A percentile compares a stretch with the other conserved stretches of the same genome.
These are phyloP conservation scores for Amphipyra berbera DNA, from an alignment of 2,888 invertebrate species.

Conservation along the genomic window DNA sequence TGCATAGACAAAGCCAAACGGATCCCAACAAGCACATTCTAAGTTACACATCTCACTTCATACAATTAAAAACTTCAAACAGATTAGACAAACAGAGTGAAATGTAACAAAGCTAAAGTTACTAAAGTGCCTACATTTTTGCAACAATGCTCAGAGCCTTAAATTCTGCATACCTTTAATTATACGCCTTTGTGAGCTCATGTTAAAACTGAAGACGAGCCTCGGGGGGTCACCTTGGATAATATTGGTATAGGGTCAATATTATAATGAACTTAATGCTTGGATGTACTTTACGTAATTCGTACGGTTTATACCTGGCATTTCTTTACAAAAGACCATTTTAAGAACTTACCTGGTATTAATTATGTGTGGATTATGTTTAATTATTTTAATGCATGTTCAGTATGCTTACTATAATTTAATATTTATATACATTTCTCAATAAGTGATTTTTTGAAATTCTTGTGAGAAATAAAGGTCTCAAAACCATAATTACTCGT, in stretches of 20 bases:
- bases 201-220: slow-evolving; percentile 15
- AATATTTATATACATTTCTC: too few species aligned
- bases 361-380: too few species aligned
- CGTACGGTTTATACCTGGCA: background rate
- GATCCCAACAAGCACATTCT: slow-evolving; percentile 1
- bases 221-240: slow-evolving; percentile 18
- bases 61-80: slow-evolving; percentile 49
- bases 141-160: slow-evolving; percentile 26
- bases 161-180: slow-evolving; percentile 60
- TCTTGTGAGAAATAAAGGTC: too few species aligned
- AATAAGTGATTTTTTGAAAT: too few species aligned
- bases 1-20: slow-evolving; percentile 25
- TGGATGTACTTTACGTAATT: background rate
- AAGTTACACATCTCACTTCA: slow-evolving; percentile 19
- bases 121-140: slow-evolving; percentile 42
- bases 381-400: too few species aligned
- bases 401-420: too few species aligned
- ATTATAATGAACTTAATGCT: slow-evolving; percentile 2
- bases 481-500: too few species aligned
- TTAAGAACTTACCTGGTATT: too few species aligned
- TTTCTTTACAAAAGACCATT: too few species aligned
- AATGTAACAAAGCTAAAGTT: slow-evolving; percentile 42
- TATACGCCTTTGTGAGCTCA: slow-evolving; percentile 30
- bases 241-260: slow-evolving; percentile 33
- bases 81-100: slow-evolving; percentile 41